Conservation (phyloP, 2,797 vertebrate species). For the Microctenopoma stevenorrisi region DNA sequence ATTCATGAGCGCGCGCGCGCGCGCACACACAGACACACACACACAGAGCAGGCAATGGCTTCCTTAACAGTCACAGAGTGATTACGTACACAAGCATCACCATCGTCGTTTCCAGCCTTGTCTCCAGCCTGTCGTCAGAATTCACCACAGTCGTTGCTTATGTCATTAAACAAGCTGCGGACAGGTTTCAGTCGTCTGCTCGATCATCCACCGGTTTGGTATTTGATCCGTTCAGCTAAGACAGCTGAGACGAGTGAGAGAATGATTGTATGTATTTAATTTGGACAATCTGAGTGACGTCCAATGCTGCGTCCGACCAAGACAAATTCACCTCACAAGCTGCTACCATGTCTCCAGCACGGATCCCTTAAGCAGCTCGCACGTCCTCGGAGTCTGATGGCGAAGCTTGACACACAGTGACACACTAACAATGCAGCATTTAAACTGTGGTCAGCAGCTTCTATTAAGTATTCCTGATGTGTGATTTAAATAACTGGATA, state of each 20-base stretch:
- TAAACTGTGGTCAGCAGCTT: slow-evolving; percentile 54
- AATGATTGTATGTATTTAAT: not conserved
- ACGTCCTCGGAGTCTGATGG: slow-evolving; percentile 44
- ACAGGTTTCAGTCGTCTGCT: slow-evolving; percentile 17
- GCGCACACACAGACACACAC: not conserved
- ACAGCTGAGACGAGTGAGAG: not conserved
- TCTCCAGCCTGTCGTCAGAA: slow-evolving; percentile 25
- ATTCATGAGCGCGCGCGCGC: not conserved
- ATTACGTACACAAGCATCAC: slow-evolving; percentile 44
- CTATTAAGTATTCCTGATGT: slow-evolving; percentile 16
- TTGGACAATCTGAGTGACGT: not conserved
- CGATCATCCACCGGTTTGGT: not conserved
- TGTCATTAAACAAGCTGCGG: slow-evolving; percentile 26
- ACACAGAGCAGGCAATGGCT: slow-evolving; percentile 33
- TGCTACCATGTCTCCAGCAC: slow-evolving; percentile 35
- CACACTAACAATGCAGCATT: slow-evolving; percentile 62
- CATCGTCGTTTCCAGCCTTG: slow-evolving; percentile 48
- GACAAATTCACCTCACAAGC: slow-evolving; percentile 52
- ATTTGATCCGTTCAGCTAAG: slow-evolving; percentile 7
- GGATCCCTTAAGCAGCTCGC: slow-evolving; percentile 53
- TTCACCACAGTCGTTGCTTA: slow-evolving; percentile 30
- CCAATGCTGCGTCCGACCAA: not conserved
- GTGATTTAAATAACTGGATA: slow-evolving; percentile 40
- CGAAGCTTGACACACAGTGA: slow-evolving; percentile 29
- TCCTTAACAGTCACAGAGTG: slow-evolving; percentile 40